Percentiles rank a stretch among this genome's conserved stretches.
phyloP scores from a whole-genome alignment of 2,113 vertebrate genomes.

The Ahaetulla prasina region DNA sequence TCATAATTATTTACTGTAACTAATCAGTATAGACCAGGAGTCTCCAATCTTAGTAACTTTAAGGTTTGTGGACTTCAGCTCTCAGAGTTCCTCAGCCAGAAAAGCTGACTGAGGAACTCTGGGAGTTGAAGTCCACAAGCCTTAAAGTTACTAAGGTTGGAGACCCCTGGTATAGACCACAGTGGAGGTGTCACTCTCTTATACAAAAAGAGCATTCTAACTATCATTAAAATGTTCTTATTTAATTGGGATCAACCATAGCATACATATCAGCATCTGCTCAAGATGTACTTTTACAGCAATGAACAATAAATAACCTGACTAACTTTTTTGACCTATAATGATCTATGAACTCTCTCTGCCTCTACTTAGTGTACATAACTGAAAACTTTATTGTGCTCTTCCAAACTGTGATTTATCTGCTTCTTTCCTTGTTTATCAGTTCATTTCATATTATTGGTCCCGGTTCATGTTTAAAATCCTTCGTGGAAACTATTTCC shows the following conservation, averaged over 20 bases:
- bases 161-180: not conserved
- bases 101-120: too few relatives aligned
- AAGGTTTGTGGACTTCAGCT: too few relatives aligned
- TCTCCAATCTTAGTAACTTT: too few relatives aligned
- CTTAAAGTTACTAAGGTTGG: too few relatives aligned
- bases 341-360: slow-evolving; percentile 1
- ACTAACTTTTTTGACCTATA: not conserved
- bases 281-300: not conserved
- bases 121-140: too few relatives aligned
- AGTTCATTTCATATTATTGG: not conserved
- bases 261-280: not conserved
- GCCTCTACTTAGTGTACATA: slow-evolving; percentile 22
- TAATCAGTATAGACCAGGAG: not conserved
- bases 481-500: not conserved
- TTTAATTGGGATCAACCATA: not conserved
- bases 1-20: not conserved
- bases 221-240: not conserved
- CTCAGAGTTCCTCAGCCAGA: too few relatives aligned
- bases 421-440: not conserved
- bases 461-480: slow-evolving; percentile 10
- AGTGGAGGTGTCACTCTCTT: not conserved
- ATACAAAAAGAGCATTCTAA: not conserved
- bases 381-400: slow-evolving; percentile 30
- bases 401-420: slow-evolving; percentile 13
- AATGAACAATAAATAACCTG: not conserved